Conservation (phyloP, 2,888 invertebrate species). For the Mechanitis mazaeus region DNA sequence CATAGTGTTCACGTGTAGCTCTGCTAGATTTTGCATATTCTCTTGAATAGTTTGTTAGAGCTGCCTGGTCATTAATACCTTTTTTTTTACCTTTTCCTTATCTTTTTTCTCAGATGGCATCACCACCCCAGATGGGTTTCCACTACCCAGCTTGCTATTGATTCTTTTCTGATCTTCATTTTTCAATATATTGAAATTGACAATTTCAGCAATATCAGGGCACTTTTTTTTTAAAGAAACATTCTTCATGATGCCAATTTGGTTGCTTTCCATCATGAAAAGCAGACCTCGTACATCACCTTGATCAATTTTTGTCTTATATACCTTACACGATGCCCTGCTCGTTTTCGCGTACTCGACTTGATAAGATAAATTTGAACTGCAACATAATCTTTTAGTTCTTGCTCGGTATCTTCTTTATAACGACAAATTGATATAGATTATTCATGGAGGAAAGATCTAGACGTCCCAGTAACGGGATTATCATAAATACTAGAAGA, state of each 20-base stretch:
- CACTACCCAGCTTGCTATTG: constrained; percentile 70
- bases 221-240: constrained; percentile 90
- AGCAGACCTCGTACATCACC: constrained; percentile 75
- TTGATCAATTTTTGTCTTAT: too few relatives aligned
- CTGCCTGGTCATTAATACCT: constrained; percentile 40
- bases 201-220: constrained; percentile 85
- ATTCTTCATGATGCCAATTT: constrained; percentile 91
- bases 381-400: too few relatives aligned
- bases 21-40: constrained; percentile 92
- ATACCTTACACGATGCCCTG: too few relatives aligned
- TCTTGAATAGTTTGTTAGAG: constrained; percentile 76
- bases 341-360: too few relatives aligned
- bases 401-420: too few relatives aligned
- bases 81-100: constrained; percentile 44
- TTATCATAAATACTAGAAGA: too few relatives aligned
- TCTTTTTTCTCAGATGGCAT: constrained; percentile 74
- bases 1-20: constrained; percentile 88
- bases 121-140: constrained; percentile 46
- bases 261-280: constrained; percentile 91
- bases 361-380: too few relatives aligned
- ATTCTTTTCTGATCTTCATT: constrained; percentile 91
- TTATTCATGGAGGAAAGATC: too few relatives aligned
- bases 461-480: too few relatives aligned
- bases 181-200: constrained; percentile 85
- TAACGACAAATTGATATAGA: too few relatives aligned